phyloP scores from a whole-genome alignment of 2,888 invertebrate genomes.

The Maniola hyperantus region DNA sequence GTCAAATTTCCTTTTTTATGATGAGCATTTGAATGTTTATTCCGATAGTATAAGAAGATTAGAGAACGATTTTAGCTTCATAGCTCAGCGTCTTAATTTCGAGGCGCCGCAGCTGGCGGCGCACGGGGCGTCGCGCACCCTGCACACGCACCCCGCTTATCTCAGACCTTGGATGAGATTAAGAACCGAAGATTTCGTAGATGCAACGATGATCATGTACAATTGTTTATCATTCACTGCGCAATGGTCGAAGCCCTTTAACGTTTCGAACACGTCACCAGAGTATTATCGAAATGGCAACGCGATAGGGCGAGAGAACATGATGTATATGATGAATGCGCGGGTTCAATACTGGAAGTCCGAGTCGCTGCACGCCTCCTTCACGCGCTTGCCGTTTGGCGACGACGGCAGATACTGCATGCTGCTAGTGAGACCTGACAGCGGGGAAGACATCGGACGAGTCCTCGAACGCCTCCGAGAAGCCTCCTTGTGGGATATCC shows the following conservation, averaged over 20 bases:
- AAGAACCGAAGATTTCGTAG: not conserved
- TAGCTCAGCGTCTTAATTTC: not conserved
- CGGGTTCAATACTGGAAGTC: conserved; percentile 82
- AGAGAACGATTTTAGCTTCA: not conserved
- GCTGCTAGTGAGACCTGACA: conserved; percentile 85
- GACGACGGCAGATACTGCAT: conserved; percentile 78
- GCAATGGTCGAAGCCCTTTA: not conserved
- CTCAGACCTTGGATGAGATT: too few relatives aligned
- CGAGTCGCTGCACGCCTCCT: conserved; percentile 79
- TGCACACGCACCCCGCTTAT: not conserved
- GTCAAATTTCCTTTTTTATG: not conserved
- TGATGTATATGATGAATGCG: conserved; percentile 61
- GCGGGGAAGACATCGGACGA: conserved; percentile 68
- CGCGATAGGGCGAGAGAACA: not conserved
- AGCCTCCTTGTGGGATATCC: conserved; percentile 73
- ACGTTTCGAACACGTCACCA: not conserved
- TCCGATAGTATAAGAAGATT: not conserved
- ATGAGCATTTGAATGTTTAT: not conserved
- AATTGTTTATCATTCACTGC: not conserved
- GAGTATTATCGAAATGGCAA: not conserved
- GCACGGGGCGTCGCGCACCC: conserved; percentile 39
- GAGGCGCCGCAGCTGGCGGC: conserved; percentile 58
- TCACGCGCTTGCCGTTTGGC: conserved; percentile 87
- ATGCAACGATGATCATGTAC: conserved; percentile 8
- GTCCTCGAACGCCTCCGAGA: conserved; percentile 77